phyloP scores from a whole-genome alignment of 2,888 invertebrate genomes.

The Spialia ferax region DNA sequence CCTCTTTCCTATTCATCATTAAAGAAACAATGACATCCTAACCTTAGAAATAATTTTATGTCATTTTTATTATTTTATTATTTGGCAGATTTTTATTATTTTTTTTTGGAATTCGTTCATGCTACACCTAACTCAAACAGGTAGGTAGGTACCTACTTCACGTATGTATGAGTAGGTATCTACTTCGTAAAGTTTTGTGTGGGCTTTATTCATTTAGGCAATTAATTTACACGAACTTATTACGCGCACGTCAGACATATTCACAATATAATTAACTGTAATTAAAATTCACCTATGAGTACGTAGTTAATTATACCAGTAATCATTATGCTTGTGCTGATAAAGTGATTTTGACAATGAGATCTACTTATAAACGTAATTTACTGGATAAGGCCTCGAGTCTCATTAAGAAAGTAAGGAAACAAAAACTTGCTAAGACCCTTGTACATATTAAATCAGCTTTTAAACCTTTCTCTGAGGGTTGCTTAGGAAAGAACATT shows the following conservation, averaged over 20 bases:
- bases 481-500: constrained; percentile 17
- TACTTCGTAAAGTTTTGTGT: neutral
- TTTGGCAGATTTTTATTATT: too few relatives aligned
- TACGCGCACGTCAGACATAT: neutral
- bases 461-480: constrained; percentile 33
- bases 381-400: constrained; percentile 15
- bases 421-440: constrained; percentile 36
- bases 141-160: too few relatives aligned
- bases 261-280: neutral
- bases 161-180: neutral
- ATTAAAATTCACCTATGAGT: neutral
- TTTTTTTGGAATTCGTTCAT: too few relatives aligned
- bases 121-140: too few relatives aligned
- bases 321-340: too few relatives aligned
- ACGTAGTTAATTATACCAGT: too few relatives aligned
- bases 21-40: too few relatives aligned
- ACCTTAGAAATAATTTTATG: too few relatives aligned
- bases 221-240: neutral
- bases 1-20: constrained; percentile 7
- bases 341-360: neutral
- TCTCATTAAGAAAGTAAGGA: constrained; percentile 26
- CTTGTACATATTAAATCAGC: constrained; percentile 37
- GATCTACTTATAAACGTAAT: constrained; percentile 18
- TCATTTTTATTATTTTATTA: too few relatives aligned
- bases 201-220: neutral